A percentile compares a stretch with the other conserved stretches of the same genome.
phyloP scores from a whole-genome alignment of 2,797 vertebrate species.

The Myotis pilosus region DNA sequence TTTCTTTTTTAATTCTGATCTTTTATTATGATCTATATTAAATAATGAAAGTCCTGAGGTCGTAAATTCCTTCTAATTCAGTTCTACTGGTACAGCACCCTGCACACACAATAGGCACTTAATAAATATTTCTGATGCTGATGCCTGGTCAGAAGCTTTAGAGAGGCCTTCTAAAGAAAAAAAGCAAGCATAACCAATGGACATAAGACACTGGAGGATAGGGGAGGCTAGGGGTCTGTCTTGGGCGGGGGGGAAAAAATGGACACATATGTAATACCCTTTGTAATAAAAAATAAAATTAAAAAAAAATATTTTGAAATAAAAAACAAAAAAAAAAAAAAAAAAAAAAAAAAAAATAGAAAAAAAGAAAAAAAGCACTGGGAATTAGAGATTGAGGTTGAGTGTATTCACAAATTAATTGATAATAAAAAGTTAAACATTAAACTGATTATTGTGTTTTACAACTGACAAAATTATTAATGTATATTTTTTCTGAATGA shows the following conservation, averaged over 20 bases:
- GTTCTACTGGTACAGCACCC: not conserved
- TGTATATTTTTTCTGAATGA: not conserved
- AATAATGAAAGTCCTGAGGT: not conserved
- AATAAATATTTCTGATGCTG: slow-evolving; percentile 15
- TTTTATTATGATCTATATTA: not conserved
- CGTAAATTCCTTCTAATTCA: slow-evolving; percentile 36
- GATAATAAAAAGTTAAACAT: slow-evolving; percentile 35
- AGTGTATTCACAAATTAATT: slow-evolving; percentile 5
- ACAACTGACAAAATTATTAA: slow-evolving; percentile 6
- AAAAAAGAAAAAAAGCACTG: not conserved
- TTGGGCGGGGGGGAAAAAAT: too few relatives aligned
- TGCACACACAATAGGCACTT: not conserved
- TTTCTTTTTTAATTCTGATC: not conserved
- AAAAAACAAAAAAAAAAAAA: too few relatives aligned
- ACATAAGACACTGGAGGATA: too few relatives aligned
- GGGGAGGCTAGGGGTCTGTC: too few relatives aligned
- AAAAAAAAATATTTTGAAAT: too few relatives aligned
- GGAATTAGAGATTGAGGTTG: slow-evolving; percentile 21
- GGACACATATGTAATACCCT: too few relatives aligned
- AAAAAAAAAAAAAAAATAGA: too few relatives aligned
- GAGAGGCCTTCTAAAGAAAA: not conserved
- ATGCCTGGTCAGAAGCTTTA: not conserved
- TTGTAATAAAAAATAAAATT: too few relatives aligned
- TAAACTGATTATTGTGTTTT: not conserved
- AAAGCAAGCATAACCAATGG: too few relatives aligned